Evolutionary conservation across 2,113 vertebrate species (phyloP).

Genomic region (Channa maculata): DNA sequence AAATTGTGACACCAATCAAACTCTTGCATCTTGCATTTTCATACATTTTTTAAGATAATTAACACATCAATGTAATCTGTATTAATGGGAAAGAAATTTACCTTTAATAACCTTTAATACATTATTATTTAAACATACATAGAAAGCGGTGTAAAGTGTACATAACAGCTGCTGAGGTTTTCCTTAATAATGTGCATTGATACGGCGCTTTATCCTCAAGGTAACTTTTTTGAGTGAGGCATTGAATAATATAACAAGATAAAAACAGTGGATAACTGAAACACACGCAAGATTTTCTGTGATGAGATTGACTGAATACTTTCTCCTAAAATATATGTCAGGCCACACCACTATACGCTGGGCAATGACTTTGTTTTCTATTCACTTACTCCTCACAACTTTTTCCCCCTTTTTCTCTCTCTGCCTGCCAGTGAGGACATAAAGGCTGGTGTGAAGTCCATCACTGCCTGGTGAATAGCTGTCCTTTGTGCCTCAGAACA

Average conservation of each 20-base stretch:
- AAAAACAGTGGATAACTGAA: neutral
- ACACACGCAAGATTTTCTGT: neutral
- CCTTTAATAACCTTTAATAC: too few species aligned
- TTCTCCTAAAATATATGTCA: slow-evolving; percentile 23
- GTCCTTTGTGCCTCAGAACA: slow-evolving; percentile 79
- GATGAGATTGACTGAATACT: neutral
- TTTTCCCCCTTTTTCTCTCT: slow-evolving; percentile 38
- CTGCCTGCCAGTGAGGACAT: slow-evolving; percentile 68
- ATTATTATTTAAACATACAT: too few species aligned
- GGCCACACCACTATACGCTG: slow-evolving; percentile 2
- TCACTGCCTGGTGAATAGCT: slow-evolving; percentile 76
- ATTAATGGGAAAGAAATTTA: too few species aligned
- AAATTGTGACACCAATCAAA: slow-evolving; percentile 3
- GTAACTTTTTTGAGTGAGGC: too few species aligned
- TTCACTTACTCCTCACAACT: slow-evolving; percentile 44
- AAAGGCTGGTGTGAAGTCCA: slow-evolving; percentile 78
- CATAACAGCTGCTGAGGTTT: neutral
- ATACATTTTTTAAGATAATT: too few species aligned
- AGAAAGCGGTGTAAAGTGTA: too few species aligned
- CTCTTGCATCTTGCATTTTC: too few species aligned
- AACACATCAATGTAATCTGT: too few species aligned
- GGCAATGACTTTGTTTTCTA: slow-evolving; percentile 49
- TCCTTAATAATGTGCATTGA: neutral
- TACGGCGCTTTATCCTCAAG: too few species aligned
- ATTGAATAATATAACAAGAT: neutral